These are phyloP conservation scores for Varanus salvator DNA, from an alignment of 2,113 vertebrate species.

Conservation along the genomic window DNA sequence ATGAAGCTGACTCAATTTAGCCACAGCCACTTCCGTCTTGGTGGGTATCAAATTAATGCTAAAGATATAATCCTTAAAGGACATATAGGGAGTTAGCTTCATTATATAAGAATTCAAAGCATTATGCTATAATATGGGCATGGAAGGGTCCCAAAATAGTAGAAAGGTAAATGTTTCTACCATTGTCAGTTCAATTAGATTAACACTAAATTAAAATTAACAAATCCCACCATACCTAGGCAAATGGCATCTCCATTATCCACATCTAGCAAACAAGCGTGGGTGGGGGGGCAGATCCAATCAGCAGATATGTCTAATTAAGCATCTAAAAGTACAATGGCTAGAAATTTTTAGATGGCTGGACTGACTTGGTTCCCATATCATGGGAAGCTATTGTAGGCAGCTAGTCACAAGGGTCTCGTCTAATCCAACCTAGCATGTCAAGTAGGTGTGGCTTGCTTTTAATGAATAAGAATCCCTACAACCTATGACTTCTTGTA, in stretches of 20 bases:
- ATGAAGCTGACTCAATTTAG: not conserved
- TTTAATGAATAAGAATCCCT: no score
- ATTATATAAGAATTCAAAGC: not conserved
- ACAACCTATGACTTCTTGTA: no score
- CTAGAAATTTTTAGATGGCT: not conserved
- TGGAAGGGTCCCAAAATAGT: not conserved
- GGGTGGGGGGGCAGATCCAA: not conserved
- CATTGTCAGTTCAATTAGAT: not conserved
- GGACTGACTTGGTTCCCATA: no score
- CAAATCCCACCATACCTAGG: accelerated
- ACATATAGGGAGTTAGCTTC: not conserved
- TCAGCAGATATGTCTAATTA: accelerated
- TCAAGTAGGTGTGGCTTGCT: no score
- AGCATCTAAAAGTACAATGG: not conserved
- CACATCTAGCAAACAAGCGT: not conserved
- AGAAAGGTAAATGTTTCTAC: not conserved
- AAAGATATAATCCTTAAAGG: not conserved
- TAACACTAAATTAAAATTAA: not conserved
- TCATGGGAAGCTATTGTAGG: no score
- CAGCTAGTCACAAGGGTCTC: no score
- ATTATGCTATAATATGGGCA: not conserved
- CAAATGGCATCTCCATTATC: not conserved
- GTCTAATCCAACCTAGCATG: no score
- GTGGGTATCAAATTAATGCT: not conserved
- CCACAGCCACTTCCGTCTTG: not conserved